Base-by-base conservation (phyloP, 2,888 invertebrate genomes). In the Dryobota labecula region DNA sequence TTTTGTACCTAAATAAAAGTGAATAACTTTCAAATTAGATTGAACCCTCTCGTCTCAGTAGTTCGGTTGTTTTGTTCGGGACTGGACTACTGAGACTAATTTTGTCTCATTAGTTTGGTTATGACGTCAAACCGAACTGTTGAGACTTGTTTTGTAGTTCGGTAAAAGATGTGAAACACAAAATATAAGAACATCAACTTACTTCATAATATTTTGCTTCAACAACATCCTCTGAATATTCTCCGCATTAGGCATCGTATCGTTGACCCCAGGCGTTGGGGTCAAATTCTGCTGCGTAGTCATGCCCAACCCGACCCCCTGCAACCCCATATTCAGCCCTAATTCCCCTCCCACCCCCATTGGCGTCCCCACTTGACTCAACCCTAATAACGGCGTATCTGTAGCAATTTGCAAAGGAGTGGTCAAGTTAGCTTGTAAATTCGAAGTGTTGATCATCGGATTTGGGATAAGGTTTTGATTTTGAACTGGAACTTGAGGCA, bases 131-230 rank as follows among this genome's bases (percentile, higher is more conserved):
- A n/a, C n/a, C n/a, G n/a, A n/a, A n/a, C n/a, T n/a, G n/a, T n/a
- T n/a, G n/a, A n/a, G n/a, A n/a, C n/a, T n/a, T n/a, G n/a, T n/a
- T n/a, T n/a, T n/a, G n/a, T n/a, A n/a, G n/a, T n/a, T n/a, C n/a
- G n/a, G n/a, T n/a, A n/a, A n/a, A n/a, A n/a, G n/a, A n/a, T 36
- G 36, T 36, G 36, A n/a, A n/a, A 8, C 36, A 36, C 36, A 36
- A 36, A 36, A 1, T 36, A 36, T 36, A 36, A 36, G 36, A 36
- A 36, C 36, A 36, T 11, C 4, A 2, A 91, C 94, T 94, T 45
- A 96, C 96, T 95, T 96, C 90, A 95, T 95, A 78, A 96, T 95
- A 85, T 96, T 96, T 86, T 96, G 96, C 68, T 96, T 96, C 68
- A 96, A 86, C 82, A 96, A 85, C 96, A 96, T 96, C 87, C 96